phyloP scores from a whole-genome alignment of 2,888 invertebrate genomes.

The Didymodactylos carnosus region DNA sequence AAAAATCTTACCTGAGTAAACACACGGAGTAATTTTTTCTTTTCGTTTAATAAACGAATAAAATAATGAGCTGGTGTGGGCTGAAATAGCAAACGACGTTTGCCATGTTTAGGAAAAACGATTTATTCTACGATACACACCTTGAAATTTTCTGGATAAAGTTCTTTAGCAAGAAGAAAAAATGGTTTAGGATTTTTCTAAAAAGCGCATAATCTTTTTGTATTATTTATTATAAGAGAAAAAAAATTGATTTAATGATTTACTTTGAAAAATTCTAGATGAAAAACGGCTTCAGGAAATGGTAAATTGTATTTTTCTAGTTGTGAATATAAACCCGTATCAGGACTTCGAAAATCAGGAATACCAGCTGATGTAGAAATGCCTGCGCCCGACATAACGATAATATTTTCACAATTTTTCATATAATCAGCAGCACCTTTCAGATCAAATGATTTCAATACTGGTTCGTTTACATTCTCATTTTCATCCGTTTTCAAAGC shows the following conservation, averaged over 20 bases:
- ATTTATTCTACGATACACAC: constrained; percentile 18
- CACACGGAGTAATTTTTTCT: constrained; percentile 43
- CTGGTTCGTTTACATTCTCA: background rate
- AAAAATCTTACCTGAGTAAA: constrained; percentile 38
- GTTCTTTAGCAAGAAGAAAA: constrained; percentile 66
- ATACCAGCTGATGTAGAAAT: constrained; percentile 94
- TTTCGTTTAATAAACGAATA: constrained; percentile 58
- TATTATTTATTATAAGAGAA: background rate
- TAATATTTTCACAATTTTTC: constrained; percentile 58
- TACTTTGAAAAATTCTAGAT: constrained; percentile 54
- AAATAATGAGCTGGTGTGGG: constrained; percentile 81
- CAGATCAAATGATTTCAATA: background rate
- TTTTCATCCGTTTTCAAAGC: too few relatives aligned
- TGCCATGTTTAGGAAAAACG: background rate
- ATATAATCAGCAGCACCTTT: constrained; percentile 53
- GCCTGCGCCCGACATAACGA: constrained; percentile 84
- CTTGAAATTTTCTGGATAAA: constrained; percentile 64
- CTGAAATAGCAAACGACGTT: constrained; percentile 21
- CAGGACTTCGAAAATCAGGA: constrained; percentile 81
- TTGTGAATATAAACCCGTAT: constrained; percentile 72
- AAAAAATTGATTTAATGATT: background rate
- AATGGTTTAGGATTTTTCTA: constrained; percentile 71
- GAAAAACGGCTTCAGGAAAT: constrained; percentile 74
- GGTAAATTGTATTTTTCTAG: constrained; percentile 72
- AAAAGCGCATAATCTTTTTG: constrained; percentile 16